Conservation (phyloP, 2,797 vertebrate genomes). For the Botia almorhae region DNA sequence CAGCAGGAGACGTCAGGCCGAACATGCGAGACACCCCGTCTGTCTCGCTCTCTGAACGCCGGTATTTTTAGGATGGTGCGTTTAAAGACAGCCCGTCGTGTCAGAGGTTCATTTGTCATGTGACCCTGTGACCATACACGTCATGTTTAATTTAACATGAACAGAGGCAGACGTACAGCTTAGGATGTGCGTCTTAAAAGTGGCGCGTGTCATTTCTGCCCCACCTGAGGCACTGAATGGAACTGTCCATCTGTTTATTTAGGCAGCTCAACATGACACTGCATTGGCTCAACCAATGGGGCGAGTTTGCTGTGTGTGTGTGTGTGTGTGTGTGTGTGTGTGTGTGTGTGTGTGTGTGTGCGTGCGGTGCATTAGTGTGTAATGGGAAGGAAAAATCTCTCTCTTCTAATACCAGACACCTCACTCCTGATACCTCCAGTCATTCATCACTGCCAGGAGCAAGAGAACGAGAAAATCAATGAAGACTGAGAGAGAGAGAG, state of each 20-base stretch:
- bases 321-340: conserved; percentile 51
- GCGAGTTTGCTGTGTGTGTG: conserved; percentile 9
- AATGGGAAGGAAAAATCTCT: conserved; percentile 22
- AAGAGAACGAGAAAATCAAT: conserved; percentile 19
- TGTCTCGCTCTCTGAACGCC: background rate
- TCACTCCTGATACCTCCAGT: conserved; percentile 68
- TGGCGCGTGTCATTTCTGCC: too few species aligned
- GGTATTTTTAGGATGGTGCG: background rate
- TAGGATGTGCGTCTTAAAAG: too few species aligned
- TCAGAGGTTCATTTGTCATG: background rate
- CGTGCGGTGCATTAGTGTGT: conserved; percentile 4
- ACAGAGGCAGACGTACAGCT: too few species aligned
- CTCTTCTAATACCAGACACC: conserved; percentile 66
- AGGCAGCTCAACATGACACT: too few species aligned
- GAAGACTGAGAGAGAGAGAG: too few species aligned
- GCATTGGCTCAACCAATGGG: background rate
- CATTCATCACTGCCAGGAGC: conserved; percentile 59
- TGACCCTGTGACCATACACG: too few species aligned
- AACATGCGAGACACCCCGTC: background rate
- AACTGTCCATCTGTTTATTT: too few species aligned
- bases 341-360: too few species aligned
- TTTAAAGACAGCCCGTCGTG: conserved; percentile 7
- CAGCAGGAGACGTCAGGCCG: background rate
- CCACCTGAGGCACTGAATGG: too few species aligned
- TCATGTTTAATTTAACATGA: too few species aligned